Base-by-base conservation (phyloP, 2,888 invertebrate species). In the Amphipoea oculea region DNA sequence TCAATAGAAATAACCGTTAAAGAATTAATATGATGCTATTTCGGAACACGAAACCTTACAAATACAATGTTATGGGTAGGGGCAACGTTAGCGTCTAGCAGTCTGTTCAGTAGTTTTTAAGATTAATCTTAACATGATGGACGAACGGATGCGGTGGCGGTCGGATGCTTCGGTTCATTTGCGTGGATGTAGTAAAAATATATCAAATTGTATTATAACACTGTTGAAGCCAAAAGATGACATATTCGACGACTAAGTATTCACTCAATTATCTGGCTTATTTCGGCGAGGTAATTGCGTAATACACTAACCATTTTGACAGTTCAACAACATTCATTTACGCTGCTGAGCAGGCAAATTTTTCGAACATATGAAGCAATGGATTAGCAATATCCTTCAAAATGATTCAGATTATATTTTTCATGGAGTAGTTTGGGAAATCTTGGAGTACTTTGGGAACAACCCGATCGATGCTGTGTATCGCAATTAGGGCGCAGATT, bases 31-130 rank as follows among this genome's bases (percentile, higher is more conserved):
- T 29, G 67, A 48, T 12, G 29, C 29, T 23, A 65, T 17, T 57
- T 67, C 9, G 40, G 29, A 67, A 78, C 40, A 23, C 17, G 54
- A 65, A 72, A 60, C 48, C 81, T 79, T 60, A n/a, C 1, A 20
- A 81, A 36, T 62, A 66, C 14, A 23, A 4, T 36, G 60, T 40
- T 40, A 48, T 42, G 42, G 17, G 11, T 14, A 42, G 9, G 2
- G 40, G 40, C 29, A 23, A 40, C 36, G 20, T 54, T 23, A 57
- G 29, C 7, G 42, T 45, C 29, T 23, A 4, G 36, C 48, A 48
- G 54, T 63, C 6, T 54, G 23, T 29, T 51, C 23, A 54, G 17
- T 40, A 20, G 40, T 67, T 57, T 71, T 60, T 2, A 36, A 54
- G 23, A 66, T 20, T 36, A n/a, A 23, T 71, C 48, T 20, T 73